phyloP scores from a whole-genome alignment of 2,113 vertebrate genomes.

The Thunnus thynnus region DNA sequence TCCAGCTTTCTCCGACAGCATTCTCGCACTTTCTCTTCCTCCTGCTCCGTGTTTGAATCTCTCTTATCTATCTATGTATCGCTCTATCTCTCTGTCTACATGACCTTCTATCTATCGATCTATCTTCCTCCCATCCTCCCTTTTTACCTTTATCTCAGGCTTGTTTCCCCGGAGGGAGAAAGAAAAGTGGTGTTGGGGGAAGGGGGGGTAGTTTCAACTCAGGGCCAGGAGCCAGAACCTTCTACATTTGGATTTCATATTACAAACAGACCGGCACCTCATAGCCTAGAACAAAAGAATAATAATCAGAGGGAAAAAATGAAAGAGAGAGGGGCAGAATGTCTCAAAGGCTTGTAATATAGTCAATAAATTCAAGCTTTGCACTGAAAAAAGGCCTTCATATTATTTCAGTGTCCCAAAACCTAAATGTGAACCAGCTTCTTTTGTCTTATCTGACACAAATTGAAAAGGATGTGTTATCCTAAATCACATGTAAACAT shows the following conservation, averaged over 20 bases:
- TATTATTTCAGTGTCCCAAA: slow-evolving; percentile 43
- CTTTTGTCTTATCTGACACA: slow-evolving; percentile 29
- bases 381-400: slow-evolving; percentile 15
- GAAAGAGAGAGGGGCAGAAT: slow-evolving; percentile 14
- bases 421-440: slow-evolving; percentile 62
- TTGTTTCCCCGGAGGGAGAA: slow-evolving; percentile 28
- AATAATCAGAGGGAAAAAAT: slow-evolving; percentile 64
- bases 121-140: slow-evolving; percentile 27
- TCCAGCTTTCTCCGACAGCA: slow-evolving; percentile 46
- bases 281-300: slow-evolving; percentile 70
- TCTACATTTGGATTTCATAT: slow-evolving; percentile 81
- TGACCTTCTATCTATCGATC: slow-evolving; percentile 55
- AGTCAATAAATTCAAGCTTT: slow-evolving; percentile 73
- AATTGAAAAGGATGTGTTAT: slow-evolving; percentile 50
- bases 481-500: slow-evolving; percentile 58
- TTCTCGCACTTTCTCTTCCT: slow-evolving; percentile 48
- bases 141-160: slow-evolving; percentile 37
- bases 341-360: slow-evolving; percentile 72
- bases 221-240: slow-evolving; percentile 61
- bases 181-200: background rate
- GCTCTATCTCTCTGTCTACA: slow-evolving; percentile 3
- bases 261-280: slow-evolving; percentile 67
- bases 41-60: slow-evolving; percentile 32
- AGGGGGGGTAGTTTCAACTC: slow-evolving; percentile 32
- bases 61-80: slow-evolving; percentile 43